These are phyloP conservation scores for Sitophilus oryzae DNA, from an alignment of 1,140 invertebrate genomes.

Conservation along the genomic window DNA sequence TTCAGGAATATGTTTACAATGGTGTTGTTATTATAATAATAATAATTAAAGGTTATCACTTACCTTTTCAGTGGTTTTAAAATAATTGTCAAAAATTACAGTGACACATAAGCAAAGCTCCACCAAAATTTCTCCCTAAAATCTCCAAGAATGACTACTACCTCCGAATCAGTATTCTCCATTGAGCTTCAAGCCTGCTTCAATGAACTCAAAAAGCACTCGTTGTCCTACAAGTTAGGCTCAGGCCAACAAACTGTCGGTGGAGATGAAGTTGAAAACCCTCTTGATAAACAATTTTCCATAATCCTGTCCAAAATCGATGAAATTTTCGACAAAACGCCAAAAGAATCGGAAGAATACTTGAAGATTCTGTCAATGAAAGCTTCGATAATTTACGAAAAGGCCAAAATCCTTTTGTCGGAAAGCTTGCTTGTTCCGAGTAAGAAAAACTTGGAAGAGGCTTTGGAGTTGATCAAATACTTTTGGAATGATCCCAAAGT, in stretches of 20 bases:
- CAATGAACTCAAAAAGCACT: conserved; percentile 19
- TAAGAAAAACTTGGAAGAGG: conserved; percentile 26
- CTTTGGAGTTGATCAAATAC: conserved; percentile 29
- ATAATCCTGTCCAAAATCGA: conserved; percentile 18
- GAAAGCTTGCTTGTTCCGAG: conserved; percentile 19
- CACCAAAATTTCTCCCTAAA: not conserved
- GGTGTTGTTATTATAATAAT: too few species aligned
- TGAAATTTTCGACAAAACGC: conserved; percentile 9
- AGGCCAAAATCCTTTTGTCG: conserved; percentile 33
- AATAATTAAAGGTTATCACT: not conserved
- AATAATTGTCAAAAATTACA: conserved; percentile 17
- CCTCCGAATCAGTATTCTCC: not conserved
- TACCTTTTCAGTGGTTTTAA: not conserved
- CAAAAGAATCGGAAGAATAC: conserved; percentile 15
- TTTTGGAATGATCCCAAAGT: conserved; percentile 29
- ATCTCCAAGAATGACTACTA: conserved; percentile 11
- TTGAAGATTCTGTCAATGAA: conserved; percentile 31
- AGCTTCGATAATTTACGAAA: conserved; percentile 36
- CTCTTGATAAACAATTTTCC: conserved; percentile 17
- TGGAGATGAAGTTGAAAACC: conserved; percentile 15
- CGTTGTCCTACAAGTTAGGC: conserved; percentile 18
- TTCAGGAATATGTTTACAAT: too few species aligned
- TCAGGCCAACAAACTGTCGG: conserved; percentile 4
- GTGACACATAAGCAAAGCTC: conserved; percentile 10
- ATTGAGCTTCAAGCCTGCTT: conserved; percentile 16